Evolutionary conservation across 2,888 invertebrate genomes (phyloP).

Genomic region (Tupiocoris notatus): DNA sequence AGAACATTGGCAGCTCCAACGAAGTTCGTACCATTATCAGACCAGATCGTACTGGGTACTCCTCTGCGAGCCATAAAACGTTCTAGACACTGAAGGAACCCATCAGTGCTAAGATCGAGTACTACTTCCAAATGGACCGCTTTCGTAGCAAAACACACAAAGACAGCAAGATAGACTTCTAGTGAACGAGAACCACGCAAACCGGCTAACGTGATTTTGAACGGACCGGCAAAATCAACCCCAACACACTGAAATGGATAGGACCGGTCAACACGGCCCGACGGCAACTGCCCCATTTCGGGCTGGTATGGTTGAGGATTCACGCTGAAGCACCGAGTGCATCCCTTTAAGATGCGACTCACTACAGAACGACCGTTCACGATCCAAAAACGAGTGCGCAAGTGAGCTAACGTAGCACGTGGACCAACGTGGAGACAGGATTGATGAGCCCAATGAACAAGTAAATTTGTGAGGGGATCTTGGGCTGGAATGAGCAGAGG

Average conservation of each 20-base stretch:
- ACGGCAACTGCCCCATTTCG: not conserved
- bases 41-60: constrained; percentile 37
- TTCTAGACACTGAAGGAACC: constrained; percentile 42
- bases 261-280: not conserved
- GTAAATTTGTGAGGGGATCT: not conserved
- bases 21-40: constrained; percentile 48
- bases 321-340: not conserved
- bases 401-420: not conserved
- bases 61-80: constrained; percentile 47
- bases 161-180: constrained; percentile 46
- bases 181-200: constrained; percentile 10
- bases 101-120: constrained; percentile 7
- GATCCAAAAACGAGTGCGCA: constrained; percentile 10
- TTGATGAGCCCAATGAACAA: not conserved
- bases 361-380: not conserved
- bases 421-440: constrained; percentile 1
- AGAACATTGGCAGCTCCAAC: constrained; percentile 41
- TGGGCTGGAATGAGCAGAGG: not conserved
- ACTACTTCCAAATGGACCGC: constrained; percentile 47
- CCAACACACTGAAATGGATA: constrained; percentile 4
- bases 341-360: not conserved
- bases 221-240: constrained; percentile 24
- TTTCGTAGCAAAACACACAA: constrained; percentile 27
- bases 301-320: not conserved
- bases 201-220: constrained; percentile 12